Conservation (phyloP, 30 jellyfish, hydroid and myxozoan genomes). For the Cassiopea xamachana region DNA sequence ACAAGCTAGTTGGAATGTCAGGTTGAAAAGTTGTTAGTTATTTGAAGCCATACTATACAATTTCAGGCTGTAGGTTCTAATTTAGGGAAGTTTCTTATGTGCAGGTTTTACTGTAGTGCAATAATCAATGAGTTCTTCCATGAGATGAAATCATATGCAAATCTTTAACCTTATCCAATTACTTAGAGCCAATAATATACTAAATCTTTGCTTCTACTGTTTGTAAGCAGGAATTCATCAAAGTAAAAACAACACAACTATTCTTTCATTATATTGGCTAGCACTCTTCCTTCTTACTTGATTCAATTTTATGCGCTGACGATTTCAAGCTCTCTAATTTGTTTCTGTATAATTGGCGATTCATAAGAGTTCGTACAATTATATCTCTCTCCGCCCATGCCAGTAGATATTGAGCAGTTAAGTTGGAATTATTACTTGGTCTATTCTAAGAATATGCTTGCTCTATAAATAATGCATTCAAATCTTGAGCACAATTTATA, state of each 20-base stretch:
- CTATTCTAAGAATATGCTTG: neutral
- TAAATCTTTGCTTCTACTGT: no score
- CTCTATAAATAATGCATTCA: conserved; percentile 10
- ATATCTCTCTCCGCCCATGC: neutral
- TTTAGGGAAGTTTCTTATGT: no score
- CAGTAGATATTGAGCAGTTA: neutral
- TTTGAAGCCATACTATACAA: no score
- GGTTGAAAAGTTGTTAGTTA: no score
- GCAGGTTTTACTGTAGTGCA: no score
- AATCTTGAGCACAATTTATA: conserved; percentile 16
- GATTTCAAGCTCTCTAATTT: neutral
- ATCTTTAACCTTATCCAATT: no score
- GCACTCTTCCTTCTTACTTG: neutral
- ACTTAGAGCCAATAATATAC: no score
- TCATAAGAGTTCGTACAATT: no score
- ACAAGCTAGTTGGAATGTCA: no score
- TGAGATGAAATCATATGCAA: no score
- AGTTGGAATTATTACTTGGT: neutral
- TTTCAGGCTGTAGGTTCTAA: no score
- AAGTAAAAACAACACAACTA: neutral
- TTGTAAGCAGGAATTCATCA: neutral
- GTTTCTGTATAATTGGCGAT: neutral
- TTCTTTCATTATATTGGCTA: neutral
- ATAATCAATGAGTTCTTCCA: no score
- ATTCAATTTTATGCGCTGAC: neutral